Evolutionary conservation across 2,113 vertebrate genomes (phyloP).

Genomic region (Physeter macrocephalus): DNA sequence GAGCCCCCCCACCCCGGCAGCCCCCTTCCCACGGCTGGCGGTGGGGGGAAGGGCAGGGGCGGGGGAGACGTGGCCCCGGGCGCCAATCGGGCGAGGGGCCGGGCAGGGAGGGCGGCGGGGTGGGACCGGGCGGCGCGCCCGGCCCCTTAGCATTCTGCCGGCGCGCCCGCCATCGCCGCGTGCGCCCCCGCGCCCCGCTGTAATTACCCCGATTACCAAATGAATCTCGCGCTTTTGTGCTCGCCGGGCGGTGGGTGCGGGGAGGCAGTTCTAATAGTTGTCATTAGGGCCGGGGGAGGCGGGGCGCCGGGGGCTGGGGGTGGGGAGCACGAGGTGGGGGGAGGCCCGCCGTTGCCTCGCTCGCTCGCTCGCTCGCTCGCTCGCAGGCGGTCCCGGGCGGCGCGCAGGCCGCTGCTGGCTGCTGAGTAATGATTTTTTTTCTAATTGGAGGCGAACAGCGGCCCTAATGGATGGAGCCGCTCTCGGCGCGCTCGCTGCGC

Average conservation of each 20-base stretch:
- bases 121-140: slow-evolving; percentile 29
- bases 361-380: slow-evolving; percentile 78
- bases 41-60: neutral
- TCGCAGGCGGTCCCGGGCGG: slow-evolving; percentile 79
- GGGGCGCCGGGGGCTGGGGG: slow-evolving; percentile 69
- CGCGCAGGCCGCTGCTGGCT: slow-evolving; percentile 83
- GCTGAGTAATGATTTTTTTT: slow-evolving; percentile 89
- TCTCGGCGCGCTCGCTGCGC: slow-evolving; percentile 80
- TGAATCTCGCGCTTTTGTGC: slow-evolving; percentile 86
- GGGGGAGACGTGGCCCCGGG: slow-evolving; percentile 7
- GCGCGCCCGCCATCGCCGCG: slow-evolving; percentile 71
- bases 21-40: neutral
- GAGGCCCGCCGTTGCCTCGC: slow-evolving; percentile 54
- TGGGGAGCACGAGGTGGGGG: slow-evolving; percentile 55
- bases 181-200: slow-evolving; percentile 76
- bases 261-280: slow-evolving; percentile 86
- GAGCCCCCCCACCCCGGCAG: neutral
- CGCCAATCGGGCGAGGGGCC: neutral
- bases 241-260: slow-evolving; percentile 82
- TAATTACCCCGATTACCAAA: slow-evolving; percentile 85
- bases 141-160: slow-evolving; percentile 70
- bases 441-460: slow-evolving; percentile 87
- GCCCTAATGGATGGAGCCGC: slow-evolving; percentile 87
- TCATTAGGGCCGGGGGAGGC: slow-evolving; percentile 82
- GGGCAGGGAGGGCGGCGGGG: slow-evolving; percentile 25